Evolutionary conservation across 1,140 invertebrate species (phyloP).

Genomic region (Nomia melanderi): DNA sequence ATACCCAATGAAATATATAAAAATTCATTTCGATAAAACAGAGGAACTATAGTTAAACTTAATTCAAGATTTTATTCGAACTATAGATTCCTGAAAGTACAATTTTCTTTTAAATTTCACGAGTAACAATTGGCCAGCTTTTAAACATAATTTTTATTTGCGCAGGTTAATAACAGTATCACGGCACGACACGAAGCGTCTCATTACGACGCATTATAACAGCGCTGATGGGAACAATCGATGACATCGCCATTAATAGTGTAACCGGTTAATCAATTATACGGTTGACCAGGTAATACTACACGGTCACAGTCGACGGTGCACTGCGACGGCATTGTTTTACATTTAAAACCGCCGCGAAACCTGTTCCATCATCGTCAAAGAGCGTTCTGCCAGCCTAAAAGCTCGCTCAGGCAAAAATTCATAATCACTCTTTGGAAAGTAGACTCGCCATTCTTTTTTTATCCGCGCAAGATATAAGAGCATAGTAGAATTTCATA

Average conservation of each 20-base stretch:
- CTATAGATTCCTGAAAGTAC: too few relatives aligned
- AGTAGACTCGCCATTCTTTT: too few relatives aligned
- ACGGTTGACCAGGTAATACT: slow-evolving; percentile 16
- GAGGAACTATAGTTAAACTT: too few relatives aligned
- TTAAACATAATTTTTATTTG: too few relatives aligned
- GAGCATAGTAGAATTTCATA: too few relatives aligned
- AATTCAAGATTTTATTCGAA: too few relatives aligned
- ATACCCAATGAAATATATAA: too few relatives aligned
- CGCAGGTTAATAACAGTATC: not conserved
- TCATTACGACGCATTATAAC: slow-evolving; percentile 9
- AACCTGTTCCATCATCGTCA: not conserved
- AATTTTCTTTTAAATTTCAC: too few relatives aligned
- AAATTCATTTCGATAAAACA: too few relatives aligned
- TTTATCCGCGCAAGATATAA: too few relatives aligned
- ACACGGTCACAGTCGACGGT: slow-evolving; percentile 5
- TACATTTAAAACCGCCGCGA: slow-evolving; percentile 1
- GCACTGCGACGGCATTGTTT: not conserved
- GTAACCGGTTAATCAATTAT: slow-evolving; percentile 37
- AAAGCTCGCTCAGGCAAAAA: not conserved
- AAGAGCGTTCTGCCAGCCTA: not conserved
- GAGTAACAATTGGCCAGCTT: too few relatives aligned
- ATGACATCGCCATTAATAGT: slow-evolving; percentile 25
- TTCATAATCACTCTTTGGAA: not conserved
- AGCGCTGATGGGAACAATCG: not conserved
- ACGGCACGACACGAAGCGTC: not conserved